Conservation (phyloP, 2,797 vertebrate genomes). For the Oryzias sinensis region DNA sequence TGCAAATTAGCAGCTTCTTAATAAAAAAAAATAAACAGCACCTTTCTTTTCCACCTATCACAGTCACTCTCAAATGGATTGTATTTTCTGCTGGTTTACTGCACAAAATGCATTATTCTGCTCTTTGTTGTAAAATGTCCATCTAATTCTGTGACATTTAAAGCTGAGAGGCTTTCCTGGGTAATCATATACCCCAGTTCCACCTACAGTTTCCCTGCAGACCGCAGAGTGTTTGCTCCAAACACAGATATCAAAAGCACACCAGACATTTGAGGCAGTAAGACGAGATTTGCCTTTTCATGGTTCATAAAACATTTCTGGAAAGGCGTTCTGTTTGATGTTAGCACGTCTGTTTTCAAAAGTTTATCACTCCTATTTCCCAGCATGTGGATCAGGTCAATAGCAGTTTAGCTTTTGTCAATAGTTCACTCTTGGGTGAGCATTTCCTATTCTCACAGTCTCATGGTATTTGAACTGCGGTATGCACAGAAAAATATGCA, state of each 20-base stretch:
- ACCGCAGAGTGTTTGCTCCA: constrained; percentile 21
- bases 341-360: constrained; percentile 28
- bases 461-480: constrained; percentile 8
- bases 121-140: constrained; percentile 17
- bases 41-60: not conserved
- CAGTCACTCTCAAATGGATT: not conserved
- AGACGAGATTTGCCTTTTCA: constrained; percentile 37
- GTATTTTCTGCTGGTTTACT: constrained; percentile 14
- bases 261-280: constrained; percentile 20
- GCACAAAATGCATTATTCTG: not conserved
- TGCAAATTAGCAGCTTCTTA: constrained; percentile 16
- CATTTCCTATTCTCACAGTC: constrained; percentile 62
- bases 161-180: constrained; percentile 9
- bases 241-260: constrained; percentile 33
- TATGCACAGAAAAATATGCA: not conserved
- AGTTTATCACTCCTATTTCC: constrained; percentile 29
- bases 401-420: constrained; percentile 79
- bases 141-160: constrained; percentile 23
- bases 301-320: constrained; percentile 22
- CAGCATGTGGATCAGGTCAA: constrained; percentile 72
- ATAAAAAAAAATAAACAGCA: not conserved
- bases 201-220: constrained; percentile 19
- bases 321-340: constrained; percentile 27
- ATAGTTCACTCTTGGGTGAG: constrained; percentile 79
- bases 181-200: constrained; percentile 12